Evolutionary conservation across 1,140 invertebrate genomes (phyloP), one percentile per base, ranked within the genome.

Genomic region (Solenopsis invicta): DNA sequence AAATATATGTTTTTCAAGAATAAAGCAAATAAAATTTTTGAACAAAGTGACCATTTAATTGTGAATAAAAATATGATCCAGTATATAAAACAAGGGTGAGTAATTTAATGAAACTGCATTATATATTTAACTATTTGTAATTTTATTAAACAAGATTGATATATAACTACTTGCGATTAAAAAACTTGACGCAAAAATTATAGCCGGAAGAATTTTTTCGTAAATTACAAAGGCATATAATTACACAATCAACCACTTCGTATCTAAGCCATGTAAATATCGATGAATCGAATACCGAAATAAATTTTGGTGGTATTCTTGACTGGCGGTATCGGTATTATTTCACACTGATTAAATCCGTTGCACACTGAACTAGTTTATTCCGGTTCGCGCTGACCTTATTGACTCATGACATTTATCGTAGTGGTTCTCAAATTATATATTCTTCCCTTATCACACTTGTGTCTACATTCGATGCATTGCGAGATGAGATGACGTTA

Each of bases 361-460:
- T 34, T 90, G 52, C 34, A 88, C 24, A 45, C 54, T n/a, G 21
- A 93, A 91, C 92, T 81, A 77, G 92, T 85, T 72, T 52, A 76
- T 85, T 87, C 92, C 80, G 64, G 92, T 91, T 93, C 45, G 6
- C 64, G 72, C 90, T 90, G 87, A 92, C 87, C 88, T 92, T 88
- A 91, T 41, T 80, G 66, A 90, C 62, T 92, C 41, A 61, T 75
- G 54, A 54, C 64, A 52, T 90, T 90, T 91, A 91, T 92, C 86
- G 62, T 52, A 84, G 75, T 24, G 82, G 87, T 91, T 90, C 91
- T 90, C 90, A 91, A 91, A 75, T 76, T 54, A 41, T 41, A 41
- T 41, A 66, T 76, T 85, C 10, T 48, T 37, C 56, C 13, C 2
- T 52, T 67, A 50, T 78, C 74, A 8, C 21, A 5, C 4, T 0